These are phyloP conservation scores for Lepus oiostolus DNA, from an alignment of 2,797 vertebrate species.

Conservation along the genomic window DNA sequence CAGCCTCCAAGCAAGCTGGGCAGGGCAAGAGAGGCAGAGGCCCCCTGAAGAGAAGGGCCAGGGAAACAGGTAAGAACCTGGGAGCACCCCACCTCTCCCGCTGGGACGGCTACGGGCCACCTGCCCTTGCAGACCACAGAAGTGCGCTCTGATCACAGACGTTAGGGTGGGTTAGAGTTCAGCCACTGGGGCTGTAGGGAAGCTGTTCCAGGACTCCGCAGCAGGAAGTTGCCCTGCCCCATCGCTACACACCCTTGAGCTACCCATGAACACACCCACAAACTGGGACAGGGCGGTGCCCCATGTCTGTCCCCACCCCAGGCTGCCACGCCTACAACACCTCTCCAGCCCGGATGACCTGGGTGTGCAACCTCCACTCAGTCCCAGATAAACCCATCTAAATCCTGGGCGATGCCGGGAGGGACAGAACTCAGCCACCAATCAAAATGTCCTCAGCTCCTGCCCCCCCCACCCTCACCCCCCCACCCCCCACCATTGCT, in stretches of 20 bases:
- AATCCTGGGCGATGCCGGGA: background rate
- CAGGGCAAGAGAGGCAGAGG: background rate
- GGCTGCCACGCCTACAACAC: fast-evolving
- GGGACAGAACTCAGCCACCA: background rate
- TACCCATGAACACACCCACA: background rate
- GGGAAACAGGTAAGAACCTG: background rate
- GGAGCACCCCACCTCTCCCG: background rate
- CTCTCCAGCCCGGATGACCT: background rate
- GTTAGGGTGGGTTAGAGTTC: constrained; percentile 2
- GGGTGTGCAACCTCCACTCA: background rate
- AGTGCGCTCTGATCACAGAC: background rate
- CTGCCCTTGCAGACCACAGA: background rate
- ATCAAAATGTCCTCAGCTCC: background rate
- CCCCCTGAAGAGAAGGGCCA: background rate
- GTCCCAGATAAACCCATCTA: background rate
- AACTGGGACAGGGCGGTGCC: background rate
- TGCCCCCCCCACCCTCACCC: no score
- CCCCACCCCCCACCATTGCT: background rate
- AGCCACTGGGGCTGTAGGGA: background rate
- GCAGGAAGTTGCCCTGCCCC: background rate
- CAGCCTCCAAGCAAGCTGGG: background rate
- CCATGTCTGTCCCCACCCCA: background rate
- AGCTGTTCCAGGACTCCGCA: background rate
- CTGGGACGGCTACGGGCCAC: background rate
- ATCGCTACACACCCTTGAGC: constrained; percentile 37